Evolutionary conservation across 1,140 invertebrate species (phyloP), one percentile per base, ranked within the genome.

Genomic region (Triops longicaudatus): DNA sequence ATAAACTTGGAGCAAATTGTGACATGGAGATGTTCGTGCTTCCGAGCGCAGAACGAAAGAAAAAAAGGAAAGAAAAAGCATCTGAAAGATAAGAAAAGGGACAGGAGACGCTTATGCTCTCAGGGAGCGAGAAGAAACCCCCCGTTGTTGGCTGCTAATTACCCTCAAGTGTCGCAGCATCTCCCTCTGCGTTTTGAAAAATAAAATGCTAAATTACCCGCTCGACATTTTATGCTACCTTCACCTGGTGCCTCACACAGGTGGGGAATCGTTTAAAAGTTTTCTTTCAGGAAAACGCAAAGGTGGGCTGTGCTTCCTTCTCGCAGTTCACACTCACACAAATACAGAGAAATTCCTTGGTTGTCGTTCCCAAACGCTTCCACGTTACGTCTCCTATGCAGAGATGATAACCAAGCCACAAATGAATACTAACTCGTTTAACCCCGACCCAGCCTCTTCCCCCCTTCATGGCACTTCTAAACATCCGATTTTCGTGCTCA

Each of bases 121-220:
- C 22, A n/a, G 17, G 50, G 50, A 63, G 50, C 14, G 50, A 63
- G 50, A 63, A 63, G 50, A 22, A 63, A 63, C 50, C 50, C 44
- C 50, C 50, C 50, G 50, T 63, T 63, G 50, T 63, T 63, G 50
- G 50, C 50, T 63, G 50, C 50, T 63, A 63, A 63, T 63, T 63
- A 63, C 50, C 50, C 50, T 63, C 50, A 63, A 63, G 50, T 63
- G 50, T 63, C 50, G 50, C 50, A 63, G 50, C 50, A 63, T 63
- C 50, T 63, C 50, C 50, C 50, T 63, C 50, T 63, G 50, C 50
- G 50, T 63, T 63, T 63, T 63, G 14, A 63, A 63, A 63, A 63
- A 63, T 63, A 63, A 63, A 63, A 63, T 63, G n/a, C 50, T 63
- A 63, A 63, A 63, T 63, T 63, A 63, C 50, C n/a, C 50, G 50